Evolutionary conservation across 2,113 vertebrate species (phyloP).

Genomic region (Rhineura floridana): DNA sequence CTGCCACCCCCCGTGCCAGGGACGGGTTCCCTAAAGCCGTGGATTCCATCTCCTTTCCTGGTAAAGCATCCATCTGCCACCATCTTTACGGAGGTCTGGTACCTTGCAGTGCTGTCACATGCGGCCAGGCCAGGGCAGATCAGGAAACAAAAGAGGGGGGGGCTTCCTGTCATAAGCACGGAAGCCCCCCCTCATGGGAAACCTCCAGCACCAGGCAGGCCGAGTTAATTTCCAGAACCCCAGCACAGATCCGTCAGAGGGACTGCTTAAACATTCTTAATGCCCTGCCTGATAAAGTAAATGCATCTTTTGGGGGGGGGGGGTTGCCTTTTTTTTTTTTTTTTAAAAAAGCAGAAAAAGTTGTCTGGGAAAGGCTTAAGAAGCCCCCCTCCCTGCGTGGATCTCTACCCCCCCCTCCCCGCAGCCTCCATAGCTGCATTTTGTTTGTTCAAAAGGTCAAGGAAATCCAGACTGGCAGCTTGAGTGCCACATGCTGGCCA

Average conservation of each 20-base stretch:
- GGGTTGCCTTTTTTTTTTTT: too few relatives aligned
- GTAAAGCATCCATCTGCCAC: not conserved
- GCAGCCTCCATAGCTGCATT: not conserved
- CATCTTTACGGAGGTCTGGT: not conserved
- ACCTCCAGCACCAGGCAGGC: not conserved
- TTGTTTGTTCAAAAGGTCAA: not conserved
- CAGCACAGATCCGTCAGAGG: not conserved
- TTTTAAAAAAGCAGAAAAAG: too few relatives aligned
- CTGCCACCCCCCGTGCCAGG: not conserved
- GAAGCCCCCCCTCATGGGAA: not conserved
- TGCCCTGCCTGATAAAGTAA: not conserved
- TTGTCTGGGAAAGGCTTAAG: not conserved
- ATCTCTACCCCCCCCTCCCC: not conserved
- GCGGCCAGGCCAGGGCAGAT: not conserved
- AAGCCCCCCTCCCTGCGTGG: not conserved
- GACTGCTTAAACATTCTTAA: not conserved
- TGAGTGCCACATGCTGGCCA: not conserved
- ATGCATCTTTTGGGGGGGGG: not conserved
- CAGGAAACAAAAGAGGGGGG: too few relatives aligned
- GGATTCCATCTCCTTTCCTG: not conserved
- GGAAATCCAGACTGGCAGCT: not conserved
- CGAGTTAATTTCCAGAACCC: not conserved
- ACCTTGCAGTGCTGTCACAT: too few relatives aligned
- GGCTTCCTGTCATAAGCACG: not conserved
- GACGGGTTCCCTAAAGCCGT: accelerated